Conservation (phyloP, 2,113 vertebrate genomes). For the Dinomys branickii region DNA sequence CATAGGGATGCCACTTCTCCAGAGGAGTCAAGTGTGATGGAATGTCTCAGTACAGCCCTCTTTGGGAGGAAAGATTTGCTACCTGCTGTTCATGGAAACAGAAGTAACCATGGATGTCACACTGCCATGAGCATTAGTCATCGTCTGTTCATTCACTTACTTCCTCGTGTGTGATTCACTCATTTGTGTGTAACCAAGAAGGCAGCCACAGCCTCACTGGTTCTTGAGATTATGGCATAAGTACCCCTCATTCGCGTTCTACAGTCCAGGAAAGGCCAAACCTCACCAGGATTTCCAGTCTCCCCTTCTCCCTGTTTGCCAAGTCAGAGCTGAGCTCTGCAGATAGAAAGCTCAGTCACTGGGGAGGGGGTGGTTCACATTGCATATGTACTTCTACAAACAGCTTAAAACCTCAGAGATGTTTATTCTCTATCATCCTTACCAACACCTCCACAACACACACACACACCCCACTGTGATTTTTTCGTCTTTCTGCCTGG, state of each 20-base stretch:
- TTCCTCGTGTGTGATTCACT: background rate
- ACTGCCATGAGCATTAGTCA: background rate
- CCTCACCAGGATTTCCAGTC: background rate
- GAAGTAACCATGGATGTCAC: background rate
- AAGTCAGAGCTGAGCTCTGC: background rate
- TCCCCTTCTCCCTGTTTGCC: background rate
- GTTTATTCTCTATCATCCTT: background rate
- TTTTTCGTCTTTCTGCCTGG: background rate
- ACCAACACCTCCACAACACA: no score
- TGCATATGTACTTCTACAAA: background rate
- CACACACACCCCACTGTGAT: rapidly evolving
- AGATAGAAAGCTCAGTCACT: background rate
- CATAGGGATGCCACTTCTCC: background rate
- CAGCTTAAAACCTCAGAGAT: background rate
- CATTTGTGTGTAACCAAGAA: background rate
- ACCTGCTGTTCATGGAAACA: background rate
- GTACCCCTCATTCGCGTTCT: background rate
- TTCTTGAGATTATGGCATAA: background rate
- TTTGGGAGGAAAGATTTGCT: background rate
- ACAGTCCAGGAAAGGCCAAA: background rate
- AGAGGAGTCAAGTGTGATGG: background rate
- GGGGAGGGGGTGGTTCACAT: background rate
- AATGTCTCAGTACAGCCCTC: background rate
- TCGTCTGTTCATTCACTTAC: no score
- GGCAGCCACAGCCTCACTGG: background rate